Conservation (phyloP, 2,797 vertebrate genomes). For the Myotis vivesi region DNA sequence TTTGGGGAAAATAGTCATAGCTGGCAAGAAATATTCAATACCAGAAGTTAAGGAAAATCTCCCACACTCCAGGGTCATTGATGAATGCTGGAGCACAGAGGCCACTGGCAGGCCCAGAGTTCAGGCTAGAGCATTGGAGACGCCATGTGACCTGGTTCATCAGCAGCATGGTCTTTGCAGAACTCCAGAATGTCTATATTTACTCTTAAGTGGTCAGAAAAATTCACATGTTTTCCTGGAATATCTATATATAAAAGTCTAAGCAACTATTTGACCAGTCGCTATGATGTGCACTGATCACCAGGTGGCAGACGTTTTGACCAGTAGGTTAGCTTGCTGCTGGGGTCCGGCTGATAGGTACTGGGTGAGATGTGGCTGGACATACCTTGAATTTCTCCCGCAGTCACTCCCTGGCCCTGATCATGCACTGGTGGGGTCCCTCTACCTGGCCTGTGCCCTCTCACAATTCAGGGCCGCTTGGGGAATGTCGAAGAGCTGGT, state of each 20-base stretch:
- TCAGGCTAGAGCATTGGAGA: not conserved
- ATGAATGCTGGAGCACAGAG: not conserved
- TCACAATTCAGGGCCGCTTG: no score
- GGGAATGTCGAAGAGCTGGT: no score
- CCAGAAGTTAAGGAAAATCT: constrained; percentile 6
- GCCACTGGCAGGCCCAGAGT: not conserved
- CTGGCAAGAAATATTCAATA: not conserved
- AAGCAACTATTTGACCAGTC: no score
- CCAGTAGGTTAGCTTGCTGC: no score
- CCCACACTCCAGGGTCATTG: not conserved
- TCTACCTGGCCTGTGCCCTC: no score
- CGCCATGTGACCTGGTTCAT: not conserved
- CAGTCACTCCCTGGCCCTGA: no score
- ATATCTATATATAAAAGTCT: not conserved
- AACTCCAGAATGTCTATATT: not conserved
- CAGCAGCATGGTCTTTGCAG: not conserved
- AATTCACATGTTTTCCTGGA: not conserved
- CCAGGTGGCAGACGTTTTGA: no score
- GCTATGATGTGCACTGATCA: no score
- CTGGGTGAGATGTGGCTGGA: no score
- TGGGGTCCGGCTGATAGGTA: no score
- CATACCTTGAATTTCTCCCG: no score
- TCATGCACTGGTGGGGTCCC: no score
- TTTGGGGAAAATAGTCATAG: not conserved
- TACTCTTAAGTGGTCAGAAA: not conserved